Evolutionary conservation across 2,888 invertebrate genomes (phyloP).

Genomic region (Pammene fasciana): DNA sequence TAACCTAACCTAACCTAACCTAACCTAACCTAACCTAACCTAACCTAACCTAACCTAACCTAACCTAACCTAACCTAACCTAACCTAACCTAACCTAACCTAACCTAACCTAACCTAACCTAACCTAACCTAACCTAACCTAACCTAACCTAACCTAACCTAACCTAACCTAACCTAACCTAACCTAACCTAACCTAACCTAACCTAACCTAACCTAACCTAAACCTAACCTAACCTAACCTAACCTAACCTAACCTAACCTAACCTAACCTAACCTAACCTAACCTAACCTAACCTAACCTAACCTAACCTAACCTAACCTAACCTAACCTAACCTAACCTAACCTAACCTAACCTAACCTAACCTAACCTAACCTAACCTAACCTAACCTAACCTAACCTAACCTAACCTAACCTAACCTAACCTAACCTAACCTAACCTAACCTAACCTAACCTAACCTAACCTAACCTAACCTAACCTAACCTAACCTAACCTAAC

Average conservation of each 20-base stretch:
- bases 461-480: constrained; percentile 28
- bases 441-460: constrained; percentile 41
- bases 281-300: constrained; percentile 47
- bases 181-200: constrained; percentile 46
- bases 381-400: constrained; percentile 46
- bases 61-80: constrained; percentile 43
- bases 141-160: constrained; percentile 46
- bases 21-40: constrained; percentile 46
- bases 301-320: constrained; percentile 45
- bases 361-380: constrained; percentile 42
- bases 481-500: constrained; percentile 14
- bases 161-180: constrained; percentile 46
- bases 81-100: constrained; percentile 44
- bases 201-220: constrained; percentile 45
- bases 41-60: constrained; percentile 37
- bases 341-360: constrained; percentile 45
- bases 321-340: constrained; percentile 37
- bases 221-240: constrained; percentile 40
- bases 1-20: constrained; percentile 42
- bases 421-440: constrained; percentile 45
- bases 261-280: constrained; percentile 45
- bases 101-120: constrained; percentile 44
- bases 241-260: constrained; percentile 45
- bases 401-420: constrained; percentile 46
- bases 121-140: constrained; percentile 46